phyloP scores from a whole-genome alignment of 2,888 invertebrate species.

The Smittia aterrima region DNA sequence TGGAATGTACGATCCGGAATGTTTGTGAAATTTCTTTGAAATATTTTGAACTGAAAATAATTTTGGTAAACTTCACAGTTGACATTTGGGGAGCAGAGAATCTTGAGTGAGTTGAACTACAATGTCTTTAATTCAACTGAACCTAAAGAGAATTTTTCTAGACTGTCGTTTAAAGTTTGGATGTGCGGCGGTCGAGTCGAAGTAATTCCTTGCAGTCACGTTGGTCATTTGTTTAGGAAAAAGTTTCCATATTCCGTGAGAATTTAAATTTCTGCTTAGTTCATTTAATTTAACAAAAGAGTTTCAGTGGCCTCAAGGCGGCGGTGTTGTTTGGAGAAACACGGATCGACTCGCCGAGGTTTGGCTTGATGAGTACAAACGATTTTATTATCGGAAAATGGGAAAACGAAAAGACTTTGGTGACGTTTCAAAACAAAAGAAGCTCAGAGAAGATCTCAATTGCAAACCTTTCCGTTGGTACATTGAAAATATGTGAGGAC shows the following conservation, averaged over 20 bases:
- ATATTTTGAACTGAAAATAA: too few relatives aligned
- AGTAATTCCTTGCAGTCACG: constrained; percentile 46
- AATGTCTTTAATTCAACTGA: too few relatives aligned
- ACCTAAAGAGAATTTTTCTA: too few relatives aligned
- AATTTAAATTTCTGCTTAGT: too few relatives aligned
- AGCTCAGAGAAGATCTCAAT: constrained; percentile 64
- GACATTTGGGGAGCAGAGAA: too few relatives aligned
- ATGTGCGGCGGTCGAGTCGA: constrained; percentile 37
- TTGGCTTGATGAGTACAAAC: constrained; percentile 76
- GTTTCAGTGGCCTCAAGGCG: neutral
- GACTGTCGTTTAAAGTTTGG: neutral
- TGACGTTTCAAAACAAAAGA: constrained; percentile 68
- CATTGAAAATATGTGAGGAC: constrained; percentile 53
- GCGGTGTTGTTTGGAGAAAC: constrained; percentile 62
- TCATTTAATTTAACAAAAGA: neutral
- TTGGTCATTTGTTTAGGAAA: constrained; percentile 46
- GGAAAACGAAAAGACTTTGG: constrained; percentile 77
- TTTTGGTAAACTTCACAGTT: too few relatives aligned
- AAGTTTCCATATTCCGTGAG: constrained; percentile 65
- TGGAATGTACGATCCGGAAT: constrained; percentile 45
- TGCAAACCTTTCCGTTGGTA: constrained; percentile 86
- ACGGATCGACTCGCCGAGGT: constrained; percentile 79
- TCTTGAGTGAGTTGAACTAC: too few relatives aligned
- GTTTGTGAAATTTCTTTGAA: too few relatives aligned
- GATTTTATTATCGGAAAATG: constrained; percentile 68